Evolutionary conservation across 2,113 vertebrate species (phyloP).

Genomic region (Phylloscopus trochilus): DNA sequence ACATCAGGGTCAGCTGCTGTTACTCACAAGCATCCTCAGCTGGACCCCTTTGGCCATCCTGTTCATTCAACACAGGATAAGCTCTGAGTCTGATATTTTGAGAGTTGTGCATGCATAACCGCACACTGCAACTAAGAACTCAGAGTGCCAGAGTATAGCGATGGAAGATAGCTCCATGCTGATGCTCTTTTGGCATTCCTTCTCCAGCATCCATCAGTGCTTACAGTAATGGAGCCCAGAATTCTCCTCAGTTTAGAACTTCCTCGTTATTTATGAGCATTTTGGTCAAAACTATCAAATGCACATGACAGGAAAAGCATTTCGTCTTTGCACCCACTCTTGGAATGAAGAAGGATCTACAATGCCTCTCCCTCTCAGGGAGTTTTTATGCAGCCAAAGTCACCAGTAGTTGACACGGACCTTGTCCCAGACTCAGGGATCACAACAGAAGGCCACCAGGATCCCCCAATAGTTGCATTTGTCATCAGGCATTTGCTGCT

Average conservation of each 20-base stretch:
- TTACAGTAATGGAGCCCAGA: not conserved
- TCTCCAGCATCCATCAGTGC: not conserved
- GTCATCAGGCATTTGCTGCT: not conserved
- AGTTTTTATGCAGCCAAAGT: fast-evolving
- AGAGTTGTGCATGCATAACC: fast-evolving
- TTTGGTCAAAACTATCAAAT: not conserved
- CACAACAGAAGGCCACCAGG: not conserved
- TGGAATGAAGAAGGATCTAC: not conserved
- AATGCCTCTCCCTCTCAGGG: not conserved
- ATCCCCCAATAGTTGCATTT: not conserved
- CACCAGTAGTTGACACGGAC: not conserved
- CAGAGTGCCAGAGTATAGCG: not conserved
- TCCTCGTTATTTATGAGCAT: not conserved
- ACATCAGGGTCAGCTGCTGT: not conserved
- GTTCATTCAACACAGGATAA: not conserved
- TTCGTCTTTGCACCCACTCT: not conserved
- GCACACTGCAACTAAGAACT: not conserved
- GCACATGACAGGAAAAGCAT: not conserved
- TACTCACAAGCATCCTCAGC: not conserved
- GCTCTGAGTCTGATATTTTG: not conserved
- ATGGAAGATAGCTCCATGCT: not conserved
- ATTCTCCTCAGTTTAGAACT: not conserved
- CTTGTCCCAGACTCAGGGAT: not conserved
- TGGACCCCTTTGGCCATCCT: not conserved
- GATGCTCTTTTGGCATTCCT: not conserved